Conservation (phyloP, 2,888 invertebrate species). For the Nebria brevicollis region DNA sequence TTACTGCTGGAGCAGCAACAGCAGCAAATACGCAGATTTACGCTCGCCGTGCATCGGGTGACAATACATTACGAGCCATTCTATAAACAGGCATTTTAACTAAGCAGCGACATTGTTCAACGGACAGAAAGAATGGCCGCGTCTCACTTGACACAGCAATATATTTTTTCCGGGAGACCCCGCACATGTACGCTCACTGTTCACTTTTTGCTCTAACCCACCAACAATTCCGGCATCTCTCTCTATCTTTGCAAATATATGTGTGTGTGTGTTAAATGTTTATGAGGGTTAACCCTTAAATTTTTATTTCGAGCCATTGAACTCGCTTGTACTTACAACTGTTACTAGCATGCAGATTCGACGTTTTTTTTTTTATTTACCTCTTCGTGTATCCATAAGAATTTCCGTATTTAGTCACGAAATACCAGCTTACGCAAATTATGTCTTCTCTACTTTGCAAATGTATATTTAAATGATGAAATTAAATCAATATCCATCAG, state of each 20-base stretch:
- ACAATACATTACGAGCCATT: conserved; percentile 42
- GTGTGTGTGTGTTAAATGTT: neutral
- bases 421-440: too few relatives aligned
- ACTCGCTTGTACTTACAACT: neutral
- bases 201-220: neutral
- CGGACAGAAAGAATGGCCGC: conserved; percentile 32
- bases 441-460: too few relatives aligned
- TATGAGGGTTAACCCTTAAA: neutral
- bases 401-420: conserved; percentile 3
- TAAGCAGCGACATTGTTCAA: conserved; percentile 39
- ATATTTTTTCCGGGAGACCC: conserved; percentile 22
- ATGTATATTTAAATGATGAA: too few relatives aligned
- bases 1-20: neutral
- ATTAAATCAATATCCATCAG: too few relatives aligned
- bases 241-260: neutral
- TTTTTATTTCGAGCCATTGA: neutral
- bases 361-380: too few relatives aligned
- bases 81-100: conserved; percentile 45
- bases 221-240: neutral
- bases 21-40: conserved; percentile 11
- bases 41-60: conserved; percentile 16
- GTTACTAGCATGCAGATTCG: neutral
- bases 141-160: conserved; percentile 34
- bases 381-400: neutral
- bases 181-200: neutral